Base-by-base conservation (phyloP, 2,113 vertebrate genomes). In the Thymallus thymallus region DNA sequence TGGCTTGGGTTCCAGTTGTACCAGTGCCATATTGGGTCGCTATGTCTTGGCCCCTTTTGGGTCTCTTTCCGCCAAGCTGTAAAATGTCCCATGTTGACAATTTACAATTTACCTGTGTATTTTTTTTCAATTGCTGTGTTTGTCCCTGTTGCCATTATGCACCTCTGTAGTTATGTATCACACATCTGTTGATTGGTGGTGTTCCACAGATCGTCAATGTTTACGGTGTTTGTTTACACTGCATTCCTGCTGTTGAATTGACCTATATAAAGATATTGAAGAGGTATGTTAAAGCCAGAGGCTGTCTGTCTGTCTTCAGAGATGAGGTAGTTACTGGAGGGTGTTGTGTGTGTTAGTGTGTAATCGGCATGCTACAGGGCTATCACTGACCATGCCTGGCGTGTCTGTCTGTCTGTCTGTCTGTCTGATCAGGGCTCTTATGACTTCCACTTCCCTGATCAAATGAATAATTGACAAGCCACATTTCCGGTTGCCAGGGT, bases 401-500 rank as follows among this genome's bases (percentile, higher is more conserved):
- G 16, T 7, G 56, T 22, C 18, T 9, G 3, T 56, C 20, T 55
- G 18, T 45, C 51, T 56, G 56, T 23, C 56, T 60, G n/a, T 16
- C 5, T 46, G 18, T 41, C 18, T 68, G 35, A 41, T 9, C 35
- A 41, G 35, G 35, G 35, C 35, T 41, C 35, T 41, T n/a, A 68
- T 9, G 6, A 68, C 10, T 68, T 46, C 66, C 22, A 45, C 29
- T 68, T 46, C 32, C 9, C n/a, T 4, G 32, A 68, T 68, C n/a
- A 46, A 68, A 68, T 41, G 32, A 46, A 46, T 68, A 46, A 46
- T 68, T 66, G 32, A 45, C 22, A 22, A 68, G 22, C 9, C 32
- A n/a, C n/a, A 68, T 68, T 41, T 46, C 41, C 22, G 66, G 66
- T 68, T 68, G 14, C 66, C 22, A 24, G 20, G 41, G 41, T 45